Conservation (phyloP, 2,888 invertebrate species). For the Ochropleura plecta region DNA sequence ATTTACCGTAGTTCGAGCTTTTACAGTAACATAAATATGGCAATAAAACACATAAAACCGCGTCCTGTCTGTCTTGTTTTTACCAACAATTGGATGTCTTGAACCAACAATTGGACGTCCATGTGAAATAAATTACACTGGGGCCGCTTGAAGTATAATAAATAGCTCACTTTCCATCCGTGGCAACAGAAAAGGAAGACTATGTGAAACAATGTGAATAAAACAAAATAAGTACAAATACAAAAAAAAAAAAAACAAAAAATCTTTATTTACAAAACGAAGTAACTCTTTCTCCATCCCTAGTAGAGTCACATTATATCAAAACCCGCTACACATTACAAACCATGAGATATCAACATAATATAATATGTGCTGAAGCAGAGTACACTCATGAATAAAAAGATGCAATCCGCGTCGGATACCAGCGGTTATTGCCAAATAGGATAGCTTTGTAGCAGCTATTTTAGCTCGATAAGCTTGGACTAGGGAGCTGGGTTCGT, state of each 20-base stretch:
- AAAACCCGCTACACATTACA: slow-evolving; percentile 47
- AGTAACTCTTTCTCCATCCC: neutral
- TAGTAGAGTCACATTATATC: neutral
- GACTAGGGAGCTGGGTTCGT: slow-evolving; percentile 29
- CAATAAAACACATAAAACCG: too few species aligned
- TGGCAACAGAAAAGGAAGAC: neutral
- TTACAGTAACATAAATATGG: too few species aligned
- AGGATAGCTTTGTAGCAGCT: slow-evolving; percentile 53
- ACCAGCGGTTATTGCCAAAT: slow-evolving; percentile 57
- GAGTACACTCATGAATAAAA: slow-evolving; percentile 69
- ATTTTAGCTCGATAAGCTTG: slow-evolving; percentile 60
- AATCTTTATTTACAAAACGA: too few species aligned
- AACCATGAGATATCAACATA: slow-evolving; percentile 47
- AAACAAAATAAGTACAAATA: neutral
- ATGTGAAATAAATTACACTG: neutral
- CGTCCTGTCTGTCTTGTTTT: too few species aligned
- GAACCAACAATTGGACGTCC: neutral
- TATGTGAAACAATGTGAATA: neutral
- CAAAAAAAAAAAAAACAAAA: too few species aligned
- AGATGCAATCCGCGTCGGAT: slow-evolving; percentile 64
- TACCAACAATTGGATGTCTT: too few species aligned
- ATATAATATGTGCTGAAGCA: slow-evolving; percentile 38
- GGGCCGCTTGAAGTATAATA: too few species aligned
- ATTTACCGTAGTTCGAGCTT: too few species aligned
- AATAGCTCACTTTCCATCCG: neutral